phyloP scores from a whole-genome alignment of 1,140 invertebrate genomes.

The Laupala kohalensis region DNA sequence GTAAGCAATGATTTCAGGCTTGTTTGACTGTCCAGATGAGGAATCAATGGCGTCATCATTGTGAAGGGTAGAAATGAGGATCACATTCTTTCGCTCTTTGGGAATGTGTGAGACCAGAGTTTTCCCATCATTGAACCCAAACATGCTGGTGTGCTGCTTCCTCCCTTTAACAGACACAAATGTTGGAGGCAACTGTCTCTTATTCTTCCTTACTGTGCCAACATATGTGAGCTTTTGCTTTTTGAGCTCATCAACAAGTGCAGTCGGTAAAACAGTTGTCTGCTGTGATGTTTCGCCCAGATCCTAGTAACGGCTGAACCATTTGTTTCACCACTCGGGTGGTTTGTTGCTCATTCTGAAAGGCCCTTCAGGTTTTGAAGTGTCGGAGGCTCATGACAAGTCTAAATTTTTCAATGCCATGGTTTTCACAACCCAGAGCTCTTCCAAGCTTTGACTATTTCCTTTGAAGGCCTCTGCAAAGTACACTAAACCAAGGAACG shows the following conservation, averaged over 20 bases:
- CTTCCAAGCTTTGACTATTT: conserved; percentile 17
- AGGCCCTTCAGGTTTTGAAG: conserved; percentile 25
- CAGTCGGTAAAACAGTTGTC: conserved; percentile 23
- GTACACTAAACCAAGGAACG: conserved; percentile 22
- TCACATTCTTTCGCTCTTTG: conserved; percentile 19
- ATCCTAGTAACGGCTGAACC: conserved; percentile 28
- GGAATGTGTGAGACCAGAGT: conserved; percentile 22
- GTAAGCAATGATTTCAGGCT: conserved; percentile 26
- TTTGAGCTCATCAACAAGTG: conserved; percentile 18
- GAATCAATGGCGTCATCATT: conserved; percentile 14
- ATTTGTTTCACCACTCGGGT: conserved; percentile 27
- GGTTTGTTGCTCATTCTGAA: conserved; percentile 21
- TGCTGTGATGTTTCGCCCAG: conserved; percentile 27
- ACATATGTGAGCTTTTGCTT: conserved; percentile 18
- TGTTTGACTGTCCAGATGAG: conserved; percentile 16
- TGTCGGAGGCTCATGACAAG: conserved; percentile 23
- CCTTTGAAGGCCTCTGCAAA: conserved; percentile 21
- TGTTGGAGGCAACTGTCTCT: conserved; percentile 14
- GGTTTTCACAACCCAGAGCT: conserved; percentile 23
- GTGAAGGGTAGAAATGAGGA: conserved; percentile 19
- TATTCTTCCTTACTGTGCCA: conserved; percentile 27
- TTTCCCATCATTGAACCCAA: conserved; percentile 20
- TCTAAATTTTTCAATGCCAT: conserved; percentile 23
- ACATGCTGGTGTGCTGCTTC: conserved; percentile 14
- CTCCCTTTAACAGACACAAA: conserved; percentile 20